Evolutionary conservation across 2,113 vertebrate species (phyloP).

Genomic region (Bos javanicus): DNA sequence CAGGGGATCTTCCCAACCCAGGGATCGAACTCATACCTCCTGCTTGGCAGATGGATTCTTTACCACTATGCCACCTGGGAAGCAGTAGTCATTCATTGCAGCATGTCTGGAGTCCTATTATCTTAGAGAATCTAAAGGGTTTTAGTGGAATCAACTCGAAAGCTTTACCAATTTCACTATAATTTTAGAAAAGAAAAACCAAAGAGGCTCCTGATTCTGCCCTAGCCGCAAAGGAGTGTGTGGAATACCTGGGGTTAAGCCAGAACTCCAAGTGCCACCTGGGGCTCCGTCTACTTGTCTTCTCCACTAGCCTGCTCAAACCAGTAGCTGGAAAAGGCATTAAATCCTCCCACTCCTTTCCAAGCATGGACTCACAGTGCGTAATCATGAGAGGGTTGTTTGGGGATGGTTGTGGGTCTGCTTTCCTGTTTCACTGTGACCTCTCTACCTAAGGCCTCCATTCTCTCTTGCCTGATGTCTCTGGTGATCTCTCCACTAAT

Average conservation of each 20-base stretch:
- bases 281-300: background rate
- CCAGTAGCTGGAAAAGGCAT: background rate
- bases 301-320: background rate
- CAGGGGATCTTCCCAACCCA: background rate
- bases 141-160: background rate
- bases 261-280: background rate
- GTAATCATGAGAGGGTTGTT: background rate
- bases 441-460: background rate
- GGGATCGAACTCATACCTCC: background rate
- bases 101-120: background rate
- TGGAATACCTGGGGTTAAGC: background rate
- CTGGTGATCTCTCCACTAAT: background rate
- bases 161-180: background rate
- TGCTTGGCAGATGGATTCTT: background rate
- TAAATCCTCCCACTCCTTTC: background rate
- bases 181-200: constrained; percentile 29
- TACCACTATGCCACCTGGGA: background rate
- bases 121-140: background rate
- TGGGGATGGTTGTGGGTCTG: rapidly evolving
- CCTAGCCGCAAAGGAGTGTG: background rate
- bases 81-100: background rate
- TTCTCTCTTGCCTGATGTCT: background rate
- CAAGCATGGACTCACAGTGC: rapidly evolving
- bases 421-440: background rate
- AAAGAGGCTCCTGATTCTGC: background rate